Conservation (phyloP, 2,888 invertebrate species). For the Cenopis cana region DNA sequence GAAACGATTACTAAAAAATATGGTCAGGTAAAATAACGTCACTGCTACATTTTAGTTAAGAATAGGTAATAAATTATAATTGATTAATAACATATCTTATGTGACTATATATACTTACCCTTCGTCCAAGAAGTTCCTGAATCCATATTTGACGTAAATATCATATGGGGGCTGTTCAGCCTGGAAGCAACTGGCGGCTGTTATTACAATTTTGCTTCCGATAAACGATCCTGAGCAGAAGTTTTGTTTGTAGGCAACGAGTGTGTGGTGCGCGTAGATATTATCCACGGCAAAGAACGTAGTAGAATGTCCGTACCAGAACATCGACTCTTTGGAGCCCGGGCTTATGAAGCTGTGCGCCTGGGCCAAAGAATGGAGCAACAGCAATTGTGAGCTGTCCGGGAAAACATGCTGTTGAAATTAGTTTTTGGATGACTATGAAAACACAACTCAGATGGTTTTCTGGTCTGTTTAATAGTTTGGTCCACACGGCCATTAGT, state of each 20-base stretch:
- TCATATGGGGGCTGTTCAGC: slow-evolving; percentile 44
- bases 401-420: neutral
- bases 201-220: slow-evolving; percentile 64
- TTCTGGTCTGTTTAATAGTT: too few relatives aligned
- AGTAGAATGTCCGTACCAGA: neutral
- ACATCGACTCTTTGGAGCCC: neutral
- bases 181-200: slow-evolving; percentile 68
- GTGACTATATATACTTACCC: slow-evolving; percentile 53
- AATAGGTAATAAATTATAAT: too few relatives aligned
- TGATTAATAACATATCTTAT: neutral
- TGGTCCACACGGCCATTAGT: too few relatives aligned
- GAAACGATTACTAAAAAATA: neutral
- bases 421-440: neutral
- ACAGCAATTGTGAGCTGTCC: neutral
- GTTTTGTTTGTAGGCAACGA: slow-evolving; percentile 62
- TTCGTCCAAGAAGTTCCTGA: slow-evolving; percentile 55
- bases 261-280: slow-evolving; percentile 62
- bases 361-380: neutral
- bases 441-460: too few relatives aligned
- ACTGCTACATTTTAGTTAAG: too few relatives aligned
- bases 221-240: slow-evolving; percentile 73
- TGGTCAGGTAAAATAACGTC: too few relatives aligned
- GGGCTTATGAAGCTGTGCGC: neutral
- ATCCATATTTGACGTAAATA: slow-evolving; percentile 66
- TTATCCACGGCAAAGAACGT: neutral